phyloP scores from a whole-genome alignment of 2,113 vertebrate species.

The Hippocampus guttulatus region DNA sequence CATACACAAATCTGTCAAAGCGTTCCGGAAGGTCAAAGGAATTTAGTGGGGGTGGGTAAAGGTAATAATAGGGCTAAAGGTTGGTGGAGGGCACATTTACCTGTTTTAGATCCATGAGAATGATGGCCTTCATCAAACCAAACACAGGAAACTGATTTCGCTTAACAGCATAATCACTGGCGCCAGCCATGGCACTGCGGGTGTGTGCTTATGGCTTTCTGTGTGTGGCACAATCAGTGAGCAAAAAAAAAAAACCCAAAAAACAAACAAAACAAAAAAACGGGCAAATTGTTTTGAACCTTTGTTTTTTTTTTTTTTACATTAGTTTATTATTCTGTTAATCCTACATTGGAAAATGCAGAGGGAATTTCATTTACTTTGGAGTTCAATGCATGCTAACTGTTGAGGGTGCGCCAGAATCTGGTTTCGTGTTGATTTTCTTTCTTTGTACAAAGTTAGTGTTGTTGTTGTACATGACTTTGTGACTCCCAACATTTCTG shows the following conservation, averaged over 20 bases:
- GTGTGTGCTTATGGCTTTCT: conserved; percentile 23
- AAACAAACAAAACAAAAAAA: too few relatives aligned
- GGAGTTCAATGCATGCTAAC: not conserved
- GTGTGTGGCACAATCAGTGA: conserved; percentile 17
- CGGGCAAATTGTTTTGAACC: not conserved
- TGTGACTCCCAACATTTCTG: not conserved
- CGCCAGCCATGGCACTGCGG: conserved; percentile 60
- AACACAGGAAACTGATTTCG: conserved; percentile 71
- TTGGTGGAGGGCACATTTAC: conserved; percentile 37
- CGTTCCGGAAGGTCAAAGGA: conserved; percentile 5
- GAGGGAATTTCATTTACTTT: not conserved
- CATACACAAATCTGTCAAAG: conserved; percentile 4
- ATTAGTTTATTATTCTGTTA: not conserved
- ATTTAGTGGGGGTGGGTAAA: conserved; percentile 8
- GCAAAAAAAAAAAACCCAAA: conserved; percentile 2
- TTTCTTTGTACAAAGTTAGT: not conserved
- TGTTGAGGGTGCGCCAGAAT: not conserved
- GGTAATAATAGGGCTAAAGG: conserved; percentile 15
- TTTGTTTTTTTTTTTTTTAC: not conserved
- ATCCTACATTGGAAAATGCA: not conserved
- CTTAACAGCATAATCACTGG: conserved; percentile 69
- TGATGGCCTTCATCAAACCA: conserved; percentile 68
- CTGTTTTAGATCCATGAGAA: conserved; percentile 59
- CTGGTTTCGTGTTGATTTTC: not conserved
- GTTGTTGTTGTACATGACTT: not conserved